Base-by-base conservation (phyloP, 2,888 invertebrate genomes). In the Corythucha ciliata region DNA sequence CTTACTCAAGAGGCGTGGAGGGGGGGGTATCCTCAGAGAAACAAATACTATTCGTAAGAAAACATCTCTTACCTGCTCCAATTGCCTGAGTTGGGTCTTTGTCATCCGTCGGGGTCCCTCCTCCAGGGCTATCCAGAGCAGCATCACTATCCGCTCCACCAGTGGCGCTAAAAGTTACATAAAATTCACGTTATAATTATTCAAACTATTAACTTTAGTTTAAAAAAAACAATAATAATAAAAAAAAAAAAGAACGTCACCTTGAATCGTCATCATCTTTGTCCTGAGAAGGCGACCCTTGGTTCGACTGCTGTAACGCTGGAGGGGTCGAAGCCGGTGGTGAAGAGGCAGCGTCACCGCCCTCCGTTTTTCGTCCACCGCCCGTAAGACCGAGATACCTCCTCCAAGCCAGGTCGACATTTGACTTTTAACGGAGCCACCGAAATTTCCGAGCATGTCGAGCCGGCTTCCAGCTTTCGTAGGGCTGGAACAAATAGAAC, bases 231-330 rank as follows among this genome's bases (percentile, higher is more conserved):
- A 8, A 29, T n/a, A n/a, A 29, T 29, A 29, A n/a, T 29, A 29
- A 29, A 29, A 29, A 29, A 8, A 29, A 24, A 24, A 12, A 48
- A 16, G 21, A 33, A 48, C n/a, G n/a, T 36, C 79, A 84, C 84
- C 84, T 84, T 72, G 84, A 84, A 74, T 87, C 87, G 69, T 89
- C 88, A 70, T 89, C 87, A 64, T 88, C 87, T 69, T 78, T 78
- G 63, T 67, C 72, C 63, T 59, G 68, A 12, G 49, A 36, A 5
- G 51, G 51, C n/a, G 57, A 66, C 7, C 68, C 66, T 59, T 74
- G 74, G 3, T 64, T 63, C n/a, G 69, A 67, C 57, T 72, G 70
- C n/a, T 68, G 63, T 52, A 71, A 68, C 54, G 72, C 70, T 4
- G 70, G 63, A 6, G 70, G 16, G 33, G 4, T 18, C 2, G 51